Conservation (phyloP, 1,140 invertebrate genomes). For the Matsumurasca onukii region DNA sequence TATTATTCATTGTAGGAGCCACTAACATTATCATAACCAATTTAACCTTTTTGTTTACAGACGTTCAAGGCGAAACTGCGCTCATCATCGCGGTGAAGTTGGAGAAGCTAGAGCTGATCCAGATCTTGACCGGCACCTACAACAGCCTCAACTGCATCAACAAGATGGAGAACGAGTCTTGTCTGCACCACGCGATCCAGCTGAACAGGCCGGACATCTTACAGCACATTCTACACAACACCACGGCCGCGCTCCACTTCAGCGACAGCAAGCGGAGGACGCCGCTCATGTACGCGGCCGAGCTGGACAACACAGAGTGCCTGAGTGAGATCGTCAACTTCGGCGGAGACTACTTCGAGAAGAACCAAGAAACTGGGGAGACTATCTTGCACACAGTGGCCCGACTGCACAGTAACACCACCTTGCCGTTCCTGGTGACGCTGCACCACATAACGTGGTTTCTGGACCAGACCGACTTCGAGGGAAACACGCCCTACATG, state of each 20-base stretch:
- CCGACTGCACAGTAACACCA: background rate
- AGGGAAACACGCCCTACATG: constrained; percentile 16
- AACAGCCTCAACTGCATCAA: background rate
- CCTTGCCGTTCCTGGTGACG: background rate
- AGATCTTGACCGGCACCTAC: background rate
- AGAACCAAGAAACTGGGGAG: background rate
- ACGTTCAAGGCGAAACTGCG: constrained; percentile 6
- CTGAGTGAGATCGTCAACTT: background rate
- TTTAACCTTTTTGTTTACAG: background rate
- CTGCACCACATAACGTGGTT: background rate
- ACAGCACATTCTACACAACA: background rate
- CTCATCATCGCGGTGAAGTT: constrained; percentile 11
- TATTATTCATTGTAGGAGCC: no score
- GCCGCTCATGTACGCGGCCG: constrained; percentile 11
- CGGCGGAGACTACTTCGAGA: background rate
- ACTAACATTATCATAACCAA: background rate
- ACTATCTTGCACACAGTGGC: constrained; percentile 1
- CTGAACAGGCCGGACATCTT: background rate
- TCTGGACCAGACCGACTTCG: background rate
- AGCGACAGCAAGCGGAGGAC: background rate
- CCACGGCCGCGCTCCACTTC: background rate
- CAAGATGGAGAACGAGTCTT: background rate
- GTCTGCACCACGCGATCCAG: background rate
- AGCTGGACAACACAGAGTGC: background rate
- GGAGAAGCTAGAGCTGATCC: background rate